A percentile compares a stretch with the other conserved stretches of the same genome.
Conservation (phyloP, 2,888 invertebrate species). For the Theristus sp. region DNA sequence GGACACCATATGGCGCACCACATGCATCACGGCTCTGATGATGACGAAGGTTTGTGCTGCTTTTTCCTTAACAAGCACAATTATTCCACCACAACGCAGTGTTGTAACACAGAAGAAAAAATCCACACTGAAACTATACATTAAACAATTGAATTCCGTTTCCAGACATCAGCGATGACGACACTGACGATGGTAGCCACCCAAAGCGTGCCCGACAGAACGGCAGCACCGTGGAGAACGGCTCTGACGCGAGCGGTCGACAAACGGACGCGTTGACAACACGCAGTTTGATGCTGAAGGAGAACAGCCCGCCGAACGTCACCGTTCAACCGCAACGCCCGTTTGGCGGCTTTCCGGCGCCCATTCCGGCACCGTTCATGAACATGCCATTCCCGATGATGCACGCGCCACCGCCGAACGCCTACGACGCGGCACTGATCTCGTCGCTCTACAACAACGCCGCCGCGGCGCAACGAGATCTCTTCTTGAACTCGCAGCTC, state of each 20-base stretch:
- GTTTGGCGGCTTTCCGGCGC: neutral
- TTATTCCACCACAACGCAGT: neutral
- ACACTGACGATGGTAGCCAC: neutral
- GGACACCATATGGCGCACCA: neutral
- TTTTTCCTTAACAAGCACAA: neutral
- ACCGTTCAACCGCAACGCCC: slow-evolving; percentile 40
- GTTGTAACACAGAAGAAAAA: neutral
- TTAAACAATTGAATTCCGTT: neutral
- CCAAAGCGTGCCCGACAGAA: slow-evolving; percentile 16
- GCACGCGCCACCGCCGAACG: neutral
- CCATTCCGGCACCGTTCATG: neutral
- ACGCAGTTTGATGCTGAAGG: slow-evolving; percentile 40
- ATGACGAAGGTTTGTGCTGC: neutral
- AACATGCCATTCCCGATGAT: neutral
- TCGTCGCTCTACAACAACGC: neutral
- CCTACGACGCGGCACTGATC: neutral
- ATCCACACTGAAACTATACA: neutral
- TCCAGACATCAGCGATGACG: slow-evolving; percentile 8
- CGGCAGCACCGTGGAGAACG: slow-evolving; percentile 11
- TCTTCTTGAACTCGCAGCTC: neutral
- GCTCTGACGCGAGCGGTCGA: too few relatives aligned
- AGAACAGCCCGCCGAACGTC: slow-evolving; percentile 50
- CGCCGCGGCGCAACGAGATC: neutral
- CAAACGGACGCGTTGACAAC: slow-evolving; percentile 9
- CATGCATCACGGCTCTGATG: neutral